Evolutionary conservation across 2,888 invertebrate genomes (phyloP), one percentile per base, ranked within the genome.

Genomic region (Hydroisotoma schaefferi): DNA sequence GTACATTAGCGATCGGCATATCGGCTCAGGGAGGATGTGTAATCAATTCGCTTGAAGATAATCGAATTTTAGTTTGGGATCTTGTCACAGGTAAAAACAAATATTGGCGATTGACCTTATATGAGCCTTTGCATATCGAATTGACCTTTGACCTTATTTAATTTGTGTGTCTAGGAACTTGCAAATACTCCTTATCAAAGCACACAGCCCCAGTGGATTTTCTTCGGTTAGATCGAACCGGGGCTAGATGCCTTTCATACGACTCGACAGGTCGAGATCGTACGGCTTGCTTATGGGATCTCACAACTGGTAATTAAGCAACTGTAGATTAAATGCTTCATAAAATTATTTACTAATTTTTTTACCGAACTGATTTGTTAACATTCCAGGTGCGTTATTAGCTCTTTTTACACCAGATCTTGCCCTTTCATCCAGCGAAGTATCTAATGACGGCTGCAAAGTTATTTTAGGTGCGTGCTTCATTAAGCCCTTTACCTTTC

Each of bases 21-120:
- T 89, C 90, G 74, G 88, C 90, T 22, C 83, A 83, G 63, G 87
- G 88, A 73, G 86, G 87, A 64, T 89, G 89, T 76, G 91, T 92
- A 27, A 85, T 92, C 55, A 88, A 88, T 23, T 90, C 88, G 0
- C 80, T 91, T 8, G 87, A 88, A 68, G 90, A 90, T 75, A 86
- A 89, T 25, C 83, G 87, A 75, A 86, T 92, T 67, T 78, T 90
- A 55, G 87, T 91, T 26, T 92, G 91, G 90, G 90, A 92, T 76
- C 81, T 92, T 12, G 86, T 88, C 25, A 90, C 90, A 44, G 88
- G 88, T 85, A 68, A 4, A 15, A n/a, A n/a, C n/a, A n/a, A n/a
- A n/a, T n/a, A n/a, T n/a, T n/a, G n/a, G n/a, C n/a, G n/a, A n/a
- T n/a, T n/a, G n/a, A n/a, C n/a, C n/a, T n/a, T n/a, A n/a, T n/a